Evolutionary conservation across 2,888 invertebrate species (phyloP), one percentile per base, ranked within the genome.

Genomic region (Polietes domitor): DNA sequence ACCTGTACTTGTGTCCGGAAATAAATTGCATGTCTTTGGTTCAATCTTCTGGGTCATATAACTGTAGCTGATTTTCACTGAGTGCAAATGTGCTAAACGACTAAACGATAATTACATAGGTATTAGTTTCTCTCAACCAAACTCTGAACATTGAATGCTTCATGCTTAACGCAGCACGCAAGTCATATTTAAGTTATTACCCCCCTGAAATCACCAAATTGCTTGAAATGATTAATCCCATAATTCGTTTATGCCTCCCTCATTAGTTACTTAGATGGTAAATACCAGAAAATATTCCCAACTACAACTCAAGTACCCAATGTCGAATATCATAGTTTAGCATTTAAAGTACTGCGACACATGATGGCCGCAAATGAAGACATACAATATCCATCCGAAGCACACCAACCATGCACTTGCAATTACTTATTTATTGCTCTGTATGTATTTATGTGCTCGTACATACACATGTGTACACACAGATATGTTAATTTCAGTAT

Each of bases 391-490:
- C n/a, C 37, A 65, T 19, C 17, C 24, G 24, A 4, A 28, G 4
- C 15, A 7, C 10, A 61, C 2, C 12, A n/a, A 32, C 6, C 15
- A 41, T 77, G 55, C 68, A 70, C 26, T 70, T 77, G 43, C 68
- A 70, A 37, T 77, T 55, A 43, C 70, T 43, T 19, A 68, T 63
- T 74, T 55, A 55, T 72, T 53, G 26, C 10, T 37, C 37, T 9
- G 55, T 61, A 61, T 43, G n/a, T 41, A 4, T 43, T 15, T 28
- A 6, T 19, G 12, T 61, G 28, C 53, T 5, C 2, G 0, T 37
- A 15, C 2, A 58, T 47, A 19, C 68, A 26, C n/a, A n/a, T n/a
- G n/a, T n/a, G n/a, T 68, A 43, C 41, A 68, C 50, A 24, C 70
- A 6, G 4, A 47, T 50, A 70, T 47, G 26, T 61, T 70, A 58